Evolutionary conservation across 2,797 vertebrate species (phyloP), one percentile per base, ranked within the genome.

Genomic region (Chromis chromis): DNA sequence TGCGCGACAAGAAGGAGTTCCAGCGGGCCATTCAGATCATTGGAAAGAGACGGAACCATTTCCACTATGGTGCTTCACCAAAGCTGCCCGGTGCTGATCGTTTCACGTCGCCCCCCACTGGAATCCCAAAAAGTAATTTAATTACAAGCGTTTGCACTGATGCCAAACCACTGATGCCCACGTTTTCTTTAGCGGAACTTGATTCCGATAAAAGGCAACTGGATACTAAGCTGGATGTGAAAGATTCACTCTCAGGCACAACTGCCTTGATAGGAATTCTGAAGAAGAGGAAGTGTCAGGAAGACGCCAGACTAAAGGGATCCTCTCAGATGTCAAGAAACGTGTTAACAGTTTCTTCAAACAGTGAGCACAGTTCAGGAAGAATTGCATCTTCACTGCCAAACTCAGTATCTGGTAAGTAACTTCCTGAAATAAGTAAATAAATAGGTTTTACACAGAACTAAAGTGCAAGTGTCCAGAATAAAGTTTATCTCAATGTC

Each of bases 1-100:
- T 99, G 97, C 96, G 97, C 53, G 97, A 98, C 88, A 97, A 98
- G 93, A 97, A 98, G 89, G 97, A 98, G 91, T 97, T 96, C 65
- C 96, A 97, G 89, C 94, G 96, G 84, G 98, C 98, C 65, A 87
- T 98, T 64, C 96, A 97, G 90, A 96, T 97, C 84, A 92, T 99
- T 74, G 96, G 96, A 92, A 98, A 94, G 92, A 96, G 95, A 78
- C 94, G 95, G 61, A 95, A 96, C 89, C 93, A 96, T 91, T 96
- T 95, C 86, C 95, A 95, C 89, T 96, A 96, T 1, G 94, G 95
- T 88, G 93, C 95, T 84, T 94, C 96, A 83, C 94, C 96, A 87
- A 98, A 96, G 94, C 88, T 96, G 89, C 88, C 94, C 87, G 89
- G 92, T 86, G 93, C 85, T 82, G 94, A 96, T 91, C 92, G 94